These are phyloP conservation scores for Enteromius viviparus DNA, from an alignment of 2,797 vertebrate species.

Conservation along the genomic window DNA sequence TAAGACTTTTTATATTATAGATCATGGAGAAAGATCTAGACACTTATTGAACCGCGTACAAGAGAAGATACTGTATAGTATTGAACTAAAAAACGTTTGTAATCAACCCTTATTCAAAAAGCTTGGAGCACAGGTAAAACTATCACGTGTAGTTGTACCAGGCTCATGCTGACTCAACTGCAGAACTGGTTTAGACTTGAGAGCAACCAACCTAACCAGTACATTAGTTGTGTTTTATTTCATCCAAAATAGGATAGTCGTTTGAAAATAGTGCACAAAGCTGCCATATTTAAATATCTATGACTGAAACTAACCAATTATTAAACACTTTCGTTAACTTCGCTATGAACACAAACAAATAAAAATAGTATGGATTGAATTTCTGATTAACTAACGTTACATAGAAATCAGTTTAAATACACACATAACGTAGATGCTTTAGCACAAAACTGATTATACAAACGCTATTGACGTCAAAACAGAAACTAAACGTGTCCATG, in stretches of 20 bases:
- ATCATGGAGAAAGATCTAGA: background rate
- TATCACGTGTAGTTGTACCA: slow-evolving; percentile 22
- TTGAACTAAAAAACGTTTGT: background rate
- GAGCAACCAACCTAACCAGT: background rate
- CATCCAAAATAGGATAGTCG: background rate
- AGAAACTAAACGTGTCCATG: background rate
- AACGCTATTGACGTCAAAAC: background rate
- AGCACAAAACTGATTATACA: background rate
- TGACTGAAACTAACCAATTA: background rate
- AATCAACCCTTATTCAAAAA: background rate
- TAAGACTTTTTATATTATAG: background rate
- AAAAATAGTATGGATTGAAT: background rate
- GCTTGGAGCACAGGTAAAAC: background rate
- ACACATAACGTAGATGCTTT: background rate
- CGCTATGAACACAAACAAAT: background rate
- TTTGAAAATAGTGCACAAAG: background rate
- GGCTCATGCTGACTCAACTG: background rate
- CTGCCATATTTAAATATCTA: background rate
- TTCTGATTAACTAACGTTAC: background rate
- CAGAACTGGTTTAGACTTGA: slow-evolving; percentile 2
- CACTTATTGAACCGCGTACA: background rate
- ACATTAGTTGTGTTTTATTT: background rate
- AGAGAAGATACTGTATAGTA: background rate
- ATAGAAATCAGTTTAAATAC: background rate
- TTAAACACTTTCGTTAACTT: background rate